Evolutionary conservation across 2,797 vertebrate species (phyloP), one percentile per base, ranked within the genome.

Genomic region (Prunella strophiata): DNA sequence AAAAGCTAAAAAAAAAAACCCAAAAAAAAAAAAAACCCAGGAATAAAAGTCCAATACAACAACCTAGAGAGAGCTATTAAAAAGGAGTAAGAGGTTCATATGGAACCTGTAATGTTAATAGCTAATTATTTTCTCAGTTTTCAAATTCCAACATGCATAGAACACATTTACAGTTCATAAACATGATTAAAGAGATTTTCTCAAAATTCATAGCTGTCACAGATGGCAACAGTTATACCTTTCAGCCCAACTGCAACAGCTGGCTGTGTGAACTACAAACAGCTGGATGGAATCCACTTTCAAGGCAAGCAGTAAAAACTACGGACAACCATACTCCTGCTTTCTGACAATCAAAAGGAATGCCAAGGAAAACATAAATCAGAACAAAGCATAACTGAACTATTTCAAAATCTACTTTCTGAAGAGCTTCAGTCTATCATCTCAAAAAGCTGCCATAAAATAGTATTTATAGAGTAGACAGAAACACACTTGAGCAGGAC

Each of bases 151-250:
- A 61, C 38, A 85, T 93, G 70, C 48, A 82, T 73, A 88, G 85
- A 88, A 73, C 36, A 57, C 25, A 51, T 93, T 80, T 83, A 70
- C 63, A 76, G 88, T 76, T 95, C 90, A 86, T 90, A 95, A 97
- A 97, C 83, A 88, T 13, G 9, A 96, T 93, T 93, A 62, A 97
- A 95, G 96, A 91, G 83, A 87, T 61, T 88, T 93, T 89, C 86
- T 72, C 77, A 93, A 97, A 96, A 97, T 93, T 92, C 91, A 84
- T 68, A 77, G 93, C 68, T 57, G 75, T 77, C 81, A 57, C 96
- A 97, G 94, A 91, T 93, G 96, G 95, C 16, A 43, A 87, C 2
- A 7, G 81, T 22, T 80, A 76, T 62, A 80, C 42, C 88, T 91
- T 91, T 89, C 89, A 67, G 9, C 71, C 40, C 16, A 62, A 80